Percentiles rank a stretch among this genome's conserved stretches.
Conservation (phyloP, 2,113 vertebrate species). For the Ctenomys sociabilis region DNA sequence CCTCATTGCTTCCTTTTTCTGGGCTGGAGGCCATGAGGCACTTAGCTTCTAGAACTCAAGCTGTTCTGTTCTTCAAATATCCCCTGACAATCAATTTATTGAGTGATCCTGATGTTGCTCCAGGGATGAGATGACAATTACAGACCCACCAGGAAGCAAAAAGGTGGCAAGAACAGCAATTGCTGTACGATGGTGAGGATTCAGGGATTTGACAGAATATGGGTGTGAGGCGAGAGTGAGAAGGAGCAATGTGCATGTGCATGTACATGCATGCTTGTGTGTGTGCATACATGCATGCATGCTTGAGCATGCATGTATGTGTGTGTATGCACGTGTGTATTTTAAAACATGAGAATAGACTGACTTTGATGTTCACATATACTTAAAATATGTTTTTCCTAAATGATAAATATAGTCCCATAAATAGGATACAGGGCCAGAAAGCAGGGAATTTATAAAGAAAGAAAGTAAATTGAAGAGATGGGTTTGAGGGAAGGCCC, state of each 20-base stretch:
- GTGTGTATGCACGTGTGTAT: not conserved
- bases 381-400: conserved; percentile 49
- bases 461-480: not conserved
- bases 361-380: conserved; percentile 16
- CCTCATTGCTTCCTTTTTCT: conserved; percentile 74
- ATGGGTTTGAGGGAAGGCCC: not conserved
- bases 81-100: conserved; percentile 79
- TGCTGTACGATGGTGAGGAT: conserved; percentile 67
- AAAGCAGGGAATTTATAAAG: conserved; percentile 22
- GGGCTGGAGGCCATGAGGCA: conserved; percentile 79
- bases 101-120: conserved; percentile 79
- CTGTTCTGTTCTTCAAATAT: conserved; percentile 77
- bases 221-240: conserved; percentile 61
- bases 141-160: conserved; percentile 79
- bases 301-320: not conserved
- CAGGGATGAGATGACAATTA: conserved; percentile 80
- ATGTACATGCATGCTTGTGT: too few relatives aligned
- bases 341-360: not conserved
- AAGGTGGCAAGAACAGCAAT: conserved; percentile 79
- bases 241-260: not conserved
- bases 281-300: too few relatives aligned
- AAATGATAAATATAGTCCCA: not conserved
- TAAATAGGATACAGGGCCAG: not conserved
- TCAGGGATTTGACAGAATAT: conserved; percentile 54
- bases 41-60: conserved; percentile 78